These are phyloP conservation scores for Haliaeetus leucogaster DNA, from an alignment of 2,113 vertebrate genomes.

Conservation along the genomic window DNA sequence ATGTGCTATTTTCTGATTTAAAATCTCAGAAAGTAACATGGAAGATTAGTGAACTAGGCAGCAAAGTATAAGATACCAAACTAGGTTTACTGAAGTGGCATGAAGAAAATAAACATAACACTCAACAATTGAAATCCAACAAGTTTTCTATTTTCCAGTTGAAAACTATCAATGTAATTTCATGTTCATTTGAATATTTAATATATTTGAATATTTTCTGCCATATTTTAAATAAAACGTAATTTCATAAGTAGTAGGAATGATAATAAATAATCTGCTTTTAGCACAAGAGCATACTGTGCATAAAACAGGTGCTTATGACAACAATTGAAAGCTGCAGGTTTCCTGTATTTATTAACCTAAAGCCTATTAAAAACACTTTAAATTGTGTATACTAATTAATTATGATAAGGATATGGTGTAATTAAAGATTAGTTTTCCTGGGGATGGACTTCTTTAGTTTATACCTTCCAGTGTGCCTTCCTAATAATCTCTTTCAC, in stretches of 20 bases:
- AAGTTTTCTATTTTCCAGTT: background rate
- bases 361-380: background rate
- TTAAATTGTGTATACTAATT: background rate
- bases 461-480: slow-evolving; percentile 17
- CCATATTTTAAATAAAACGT: background rate
- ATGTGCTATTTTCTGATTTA: background rate
- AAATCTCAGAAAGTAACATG: slow-evolving; percentile 36
- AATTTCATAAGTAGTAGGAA: background rate
- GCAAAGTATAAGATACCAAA: background rate
- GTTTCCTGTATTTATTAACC: no score
- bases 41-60: slow-evolving; percentile 29
- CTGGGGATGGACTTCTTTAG: background rate
- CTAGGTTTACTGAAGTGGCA: background rate
- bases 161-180: background rate
- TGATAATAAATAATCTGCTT: background rate
- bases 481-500: slow-evolving; percentile 31
- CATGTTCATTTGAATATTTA: background rate
- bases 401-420: background rate
- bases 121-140: background rate
- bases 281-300: background rate
- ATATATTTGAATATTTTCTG: background rate
- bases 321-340: no score
- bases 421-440: slow-evolving; percentile 53
- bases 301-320: background rate
- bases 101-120: background rate